Conservation (phyloP, 1,140 invertebrate genomes). For the Belonocnema kinseyi region DNA sequence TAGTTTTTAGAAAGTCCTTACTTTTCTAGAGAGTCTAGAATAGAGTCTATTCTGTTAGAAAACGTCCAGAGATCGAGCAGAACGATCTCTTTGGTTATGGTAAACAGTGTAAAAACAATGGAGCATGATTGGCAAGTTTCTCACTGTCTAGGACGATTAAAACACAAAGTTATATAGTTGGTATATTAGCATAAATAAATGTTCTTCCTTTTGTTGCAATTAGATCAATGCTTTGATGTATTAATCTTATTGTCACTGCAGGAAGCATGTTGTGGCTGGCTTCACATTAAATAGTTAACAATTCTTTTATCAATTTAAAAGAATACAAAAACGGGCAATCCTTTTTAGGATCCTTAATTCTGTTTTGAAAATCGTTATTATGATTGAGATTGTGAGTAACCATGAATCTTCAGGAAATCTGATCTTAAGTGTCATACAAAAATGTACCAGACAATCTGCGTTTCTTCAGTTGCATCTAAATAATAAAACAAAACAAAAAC, state of each 20-base stretch:
- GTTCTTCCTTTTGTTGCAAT: not conserved
- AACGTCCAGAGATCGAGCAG: not conserved
- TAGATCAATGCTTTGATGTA: conserved; percentile 16
- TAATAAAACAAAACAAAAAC: no score
- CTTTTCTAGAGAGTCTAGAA: not conserved
- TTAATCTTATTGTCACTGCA: not conserved
- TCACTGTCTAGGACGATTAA: conserved; percentile 20
- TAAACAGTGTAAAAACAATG: conserved; percentile 18
- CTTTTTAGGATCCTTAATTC: no score
- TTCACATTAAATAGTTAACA: no score
- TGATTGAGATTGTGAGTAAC: no score
- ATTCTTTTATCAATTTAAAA: no score
- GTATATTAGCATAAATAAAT: conserved; percentile 21
- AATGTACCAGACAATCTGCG: no score
- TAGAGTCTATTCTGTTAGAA: not conserved
- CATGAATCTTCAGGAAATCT: no score
- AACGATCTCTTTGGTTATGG: conserved; percentile 18
- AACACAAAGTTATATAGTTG: conserved; percentile 21
- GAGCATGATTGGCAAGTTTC: conserved; percentile 17
- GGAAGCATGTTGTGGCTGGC: no score
- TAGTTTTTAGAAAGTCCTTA: not conserved
- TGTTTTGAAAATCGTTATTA: no score
- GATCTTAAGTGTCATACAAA: no score
- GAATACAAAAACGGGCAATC: no score
- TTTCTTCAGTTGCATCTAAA: no score